A percentile compares a stretch with the other conserved stretches of the same genome.
phyloP scores from a whole-genome alignment of 2,888 invertebrate species.

The Agrypnus murinus region DNA sequence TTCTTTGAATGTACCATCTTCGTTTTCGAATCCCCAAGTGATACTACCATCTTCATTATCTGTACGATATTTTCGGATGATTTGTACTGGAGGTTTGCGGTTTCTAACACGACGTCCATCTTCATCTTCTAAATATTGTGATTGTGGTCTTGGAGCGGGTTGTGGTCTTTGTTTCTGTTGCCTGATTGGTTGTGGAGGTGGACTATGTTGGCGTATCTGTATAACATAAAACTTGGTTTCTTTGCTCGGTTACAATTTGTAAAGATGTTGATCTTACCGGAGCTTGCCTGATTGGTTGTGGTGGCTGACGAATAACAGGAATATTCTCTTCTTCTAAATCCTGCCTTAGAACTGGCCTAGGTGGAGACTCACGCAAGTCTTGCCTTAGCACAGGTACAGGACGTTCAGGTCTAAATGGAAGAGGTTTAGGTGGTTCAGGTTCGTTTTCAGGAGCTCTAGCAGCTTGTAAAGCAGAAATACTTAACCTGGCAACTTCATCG shows the following conservation, averaged over 20 bases:
- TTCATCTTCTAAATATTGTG: constrained; percentile 61
- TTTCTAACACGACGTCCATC: constrained; percentile 69
- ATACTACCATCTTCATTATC: constrained; percentile 89
- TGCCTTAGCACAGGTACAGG: constrained; percentile 66
- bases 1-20: constrained; percentile 90
- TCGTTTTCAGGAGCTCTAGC: constrained; percentile 34
- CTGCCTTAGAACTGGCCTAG: constrained; percentile 51
- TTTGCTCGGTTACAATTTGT: no score
- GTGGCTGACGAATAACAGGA: constrained; percentile 48
- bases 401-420: constrained; percentile 66
- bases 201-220: constrained; percentile 66
- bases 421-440: constrained; percentile 53
- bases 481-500: constrained; percentile 65
- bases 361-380: constrained; percentile 62
- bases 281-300: constrained; percentile 50
- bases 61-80: constrained; percentile 78
- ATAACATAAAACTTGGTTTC: no score
- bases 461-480: constrained; percentile 59
- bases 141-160: constrained; percentile 61
- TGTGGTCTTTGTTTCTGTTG: constrained; percentile 70
- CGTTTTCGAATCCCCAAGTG: constrained; percentile 92
- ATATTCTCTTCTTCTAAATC: constrained; percentile 41
- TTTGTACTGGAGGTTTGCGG: constrained; percentile 69
- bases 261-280: no score
- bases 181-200: constrained; percentile 71